phyloP scores from a whole-genome alignment of 2,113 vertebrate species.

The Hoplias malabaricus region DNA sequence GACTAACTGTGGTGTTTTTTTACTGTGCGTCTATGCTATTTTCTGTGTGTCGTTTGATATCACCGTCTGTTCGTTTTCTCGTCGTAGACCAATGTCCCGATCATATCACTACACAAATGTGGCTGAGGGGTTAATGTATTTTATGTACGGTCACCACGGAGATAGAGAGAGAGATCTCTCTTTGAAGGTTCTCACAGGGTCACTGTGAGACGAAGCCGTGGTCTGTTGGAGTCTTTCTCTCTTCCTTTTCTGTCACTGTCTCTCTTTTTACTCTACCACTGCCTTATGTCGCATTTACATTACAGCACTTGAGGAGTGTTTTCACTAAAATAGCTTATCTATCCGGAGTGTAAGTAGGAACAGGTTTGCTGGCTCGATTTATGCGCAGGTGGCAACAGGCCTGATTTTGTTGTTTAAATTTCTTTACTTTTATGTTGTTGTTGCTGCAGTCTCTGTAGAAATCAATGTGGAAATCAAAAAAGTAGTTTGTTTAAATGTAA shows the following conservation, averaged over 20 bases:
- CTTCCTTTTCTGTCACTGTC: slow-evolving; percentile 6
- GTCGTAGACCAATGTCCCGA: neutral
- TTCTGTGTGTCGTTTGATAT: slow-evolving; percentile 51
- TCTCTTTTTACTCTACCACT: neutral
- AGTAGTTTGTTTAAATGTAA: neutral
- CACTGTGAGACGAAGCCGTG: neutral
- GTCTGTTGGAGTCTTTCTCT: slow-evolving; percentile 60
- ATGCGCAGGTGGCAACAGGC: no score
- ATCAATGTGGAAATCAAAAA: neutral
- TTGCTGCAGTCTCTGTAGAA: neutral
- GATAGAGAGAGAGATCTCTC: neutral
- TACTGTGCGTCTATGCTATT: slow-evolving; percentile 44
- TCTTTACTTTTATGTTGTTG: no score
- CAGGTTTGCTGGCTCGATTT: no score
- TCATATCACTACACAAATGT: slow-evolving; percentile 12
- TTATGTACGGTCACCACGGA: slow-evolving; percentile 9
- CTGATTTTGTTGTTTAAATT: no score
- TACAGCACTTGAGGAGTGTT: neutral
- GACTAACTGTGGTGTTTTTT: slow-evolving; percentile 58
- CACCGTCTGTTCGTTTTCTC: slow-evolving; percentile 19
- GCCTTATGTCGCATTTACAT: neutral
- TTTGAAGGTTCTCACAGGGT: neutral
- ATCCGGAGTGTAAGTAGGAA: no score
- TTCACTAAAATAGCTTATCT: neutral
- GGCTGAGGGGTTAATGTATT: neutral